Base-by-base conservation (phyloP, 2,888 invertebrate species). In the Hirtodrosophila trivittata region DNA sequence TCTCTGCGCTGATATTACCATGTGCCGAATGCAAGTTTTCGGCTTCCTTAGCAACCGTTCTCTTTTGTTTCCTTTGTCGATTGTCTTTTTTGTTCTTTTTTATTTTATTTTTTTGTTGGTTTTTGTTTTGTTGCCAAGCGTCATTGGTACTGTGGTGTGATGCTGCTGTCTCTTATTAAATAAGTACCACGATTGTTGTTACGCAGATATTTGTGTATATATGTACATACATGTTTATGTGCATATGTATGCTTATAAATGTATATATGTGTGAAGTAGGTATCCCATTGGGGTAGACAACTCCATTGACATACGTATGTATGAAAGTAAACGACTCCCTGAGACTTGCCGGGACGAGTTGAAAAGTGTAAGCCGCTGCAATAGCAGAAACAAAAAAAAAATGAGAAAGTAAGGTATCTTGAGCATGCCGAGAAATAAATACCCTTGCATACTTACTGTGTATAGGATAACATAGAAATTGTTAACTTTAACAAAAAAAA, bases 41-140 rank as follows among this genome's bases (percentile, higher is more conserved):
- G 47, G 55, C 66, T 69, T 72, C 65, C 60, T 39, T 75, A 45
- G 42, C 63, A 66, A 68, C 68, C 62, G 51, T 57, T 58, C 52
- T 49, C 56, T 60, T 47, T 60, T 58, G 59, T 54, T 57, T 69
- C 32, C 28, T 55, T 57, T 50, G 35, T 25, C 26, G 14, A 7
- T 39, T 59, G 30, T 16, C 16, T 32, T 30, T 54, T 10, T 46
- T 38, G 43, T 54, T 42, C 25, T 42, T 39, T 9, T 47, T 57
- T 54, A 38, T 47, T 63, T 60, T 46, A 33, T 56, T 57, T 51
- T 51, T 45, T 66, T 51, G 43, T 54, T 43, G 35, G 13, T 18
- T 25, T 52, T 57, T 64, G 38, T 63, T 52, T 51, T 68, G 66
- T 71, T 74, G 71, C 67, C 66, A 72, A 55, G 62, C 63, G 50